Evolutionary conservation across 2,797 vertebrate genomes (phyloP).

Genomic region (Apogon hyalosoma): DNA sequence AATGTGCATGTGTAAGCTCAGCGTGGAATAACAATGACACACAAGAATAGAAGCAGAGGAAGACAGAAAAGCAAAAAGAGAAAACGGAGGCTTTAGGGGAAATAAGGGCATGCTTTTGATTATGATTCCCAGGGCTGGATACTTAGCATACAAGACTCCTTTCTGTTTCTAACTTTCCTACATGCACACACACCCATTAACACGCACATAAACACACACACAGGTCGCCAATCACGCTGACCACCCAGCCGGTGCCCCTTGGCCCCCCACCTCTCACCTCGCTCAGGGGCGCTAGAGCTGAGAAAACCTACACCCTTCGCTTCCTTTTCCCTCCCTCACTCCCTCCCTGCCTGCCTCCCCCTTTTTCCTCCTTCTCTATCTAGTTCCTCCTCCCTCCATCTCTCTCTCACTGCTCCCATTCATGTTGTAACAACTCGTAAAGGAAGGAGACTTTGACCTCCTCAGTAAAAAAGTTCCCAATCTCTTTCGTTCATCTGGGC

Average conservation of each 20-base stretch:
- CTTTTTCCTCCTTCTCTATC: constrained; percentile 20
- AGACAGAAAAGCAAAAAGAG: constrained; percentile 60
- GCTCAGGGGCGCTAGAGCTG: constrained; percentile 73
- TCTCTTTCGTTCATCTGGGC: constrained; percentile 62
- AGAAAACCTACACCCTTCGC: constrained; percentile 82
- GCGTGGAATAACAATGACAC: constrained; percentile 75
- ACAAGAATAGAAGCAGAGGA: constrained; percentile 62
- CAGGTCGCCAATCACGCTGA: constrained; percentile 67
- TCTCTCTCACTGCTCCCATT: constrained; percentile 74
- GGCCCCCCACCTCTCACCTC: constrained; percentile 80
- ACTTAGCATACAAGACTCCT: constrained; percentile 53
- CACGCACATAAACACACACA: constrained; percentile 72
- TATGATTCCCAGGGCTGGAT: constrained; percentile 59
- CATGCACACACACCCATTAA: constrained; percentile 62
- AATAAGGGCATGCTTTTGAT: constrained; percentile 72
- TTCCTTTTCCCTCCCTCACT: constrained; percentile 58
- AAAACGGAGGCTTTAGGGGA: constrained; percentile 32
- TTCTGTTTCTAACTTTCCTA: constrained; percentile 58
- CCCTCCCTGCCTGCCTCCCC: background rate
- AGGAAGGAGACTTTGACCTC: constrained; percentile 87
- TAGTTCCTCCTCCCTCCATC: constrained; percentile 27
- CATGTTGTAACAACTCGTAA: constrained; percentile 87
- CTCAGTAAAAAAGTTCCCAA: constrained; percentile 71
- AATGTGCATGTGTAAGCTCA: constrained; percentile 75
- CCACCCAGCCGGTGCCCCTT: constrained; percentile 82